phyloP scores from a whole-genome alignment of 2,888 invertebrate species.

The Heteropelma amictum region DNA sequence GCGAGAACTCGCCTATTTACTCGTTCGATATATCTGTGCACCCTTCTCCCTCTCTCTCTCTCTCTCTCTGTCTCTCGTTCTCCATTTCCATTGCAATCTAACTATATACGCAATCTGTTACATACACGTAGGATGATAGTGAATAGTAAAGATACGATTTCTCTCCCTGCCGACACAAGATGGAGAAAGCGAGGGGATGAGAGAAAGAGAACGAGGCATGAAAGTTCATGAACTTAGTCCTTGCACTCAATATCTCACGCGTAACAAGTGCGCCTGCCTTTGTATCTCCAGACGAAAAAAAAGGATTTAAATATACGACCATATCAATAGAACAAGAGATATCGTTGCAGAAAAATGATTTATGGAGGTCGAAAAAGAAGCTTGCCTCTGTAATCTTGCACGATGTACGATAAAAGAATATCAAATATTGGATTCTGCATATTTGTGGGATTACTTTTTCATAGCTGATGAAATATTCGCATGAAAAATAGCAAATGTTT shows the following conservation, averaged over 20 bases:
- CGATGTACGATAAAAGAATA: too few relatives aligned
- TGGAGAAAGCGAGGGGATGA: neutral
- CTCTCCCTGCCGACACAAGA: slow-evolving; percentile 12
- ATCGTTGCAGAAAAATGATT: too few relatives aligned
- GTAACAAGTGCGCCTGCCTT: slow-evolving; percentile 24
- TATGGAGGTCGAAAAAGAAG: too few relatives aligned
- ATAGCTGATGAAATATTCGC: too few relatives aligned
- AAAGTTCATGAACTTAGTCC: slow-evolving; percentile 39
- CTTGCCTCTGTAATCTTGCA: too few relatives aligned
- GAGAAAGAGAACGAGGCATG: neutral
- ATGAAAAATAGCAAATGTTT: too few relatives aligned
- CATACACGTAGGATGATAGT: slow-evolving; percentile 38
- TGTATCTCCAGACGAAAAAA: neutral
- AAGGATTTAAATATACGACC: neutral
- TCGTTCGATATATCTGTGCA: slow-evolving; percentile 57
- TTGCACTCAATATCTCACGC: slow-evolving; percentile 23
- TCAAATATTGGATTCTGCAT: too few relatives aligned
- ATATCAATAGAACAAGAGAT: neutral
- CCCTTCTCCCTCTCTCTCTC: slow-evolving; percentile 25
- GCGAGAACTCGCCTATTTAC: slow-evolving; percentile 72
- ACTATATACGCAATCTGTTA: slow-evolving; percentile 17
- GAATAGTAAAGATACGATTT: slow-evolving; percentile 38
- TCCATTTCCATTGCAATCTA: slow-evolving; percentile 4
- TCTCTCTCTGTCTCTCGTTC: neutral
- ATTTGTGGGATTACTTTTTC: too few relatives aligned